phyloP scores from a whole-genome alignment of 1,140 invertebrate species.

The Cydia amplana region DNA sequence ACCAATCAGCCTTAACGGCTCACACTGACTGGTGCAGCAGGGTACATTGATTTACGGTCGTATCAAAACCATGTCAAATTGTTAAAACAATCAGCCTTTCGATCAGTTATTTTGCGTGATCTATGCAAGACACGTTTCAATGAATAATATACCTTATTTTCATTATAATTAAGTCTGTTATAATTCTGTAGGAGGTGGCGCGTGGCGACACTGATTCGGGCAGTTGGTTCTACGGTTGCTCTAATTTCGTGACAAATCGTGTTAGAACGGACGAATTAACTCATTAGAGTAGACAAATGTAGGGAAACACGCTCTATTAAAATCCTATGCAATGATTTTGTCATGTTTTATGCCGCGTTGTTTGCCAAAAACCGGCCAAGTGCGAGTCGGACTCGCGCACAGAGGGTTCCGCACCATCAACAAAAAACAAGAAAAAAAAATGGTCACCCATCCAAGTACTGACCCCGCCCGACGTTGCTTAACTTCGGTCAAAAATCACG shows the following conservation, averaged over 20 bases:
- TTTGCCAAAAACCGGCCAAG: too few relatives aligned
- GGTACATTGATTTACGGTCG: too few relatives aligned
- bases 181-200: neutral
- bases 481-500: too few relatives aligned
- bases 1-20: too few relatives aligned
- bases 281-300: neutral
- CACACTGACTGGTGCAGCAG: too few relatives aligned
- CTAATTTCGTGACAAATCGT: constrained; percentile 19
- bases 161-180: neutral
- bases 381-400: too few relatives aligned
- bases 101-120: constrained; percentile 2
- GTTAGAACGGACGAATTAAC: neutral
- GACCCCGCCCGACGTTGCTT: too few relatives aligned
- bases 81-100: neutral
- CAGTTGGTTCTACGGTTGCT: neutral
- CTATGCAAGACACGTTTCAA: neutral
- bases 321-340: neutral
- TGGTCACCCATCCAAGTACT: too few relatives aligned
- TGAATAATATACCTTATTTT: neutral
- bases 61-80: too few relatives aligned
- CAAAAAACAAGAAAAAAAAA: too few relatives aligned
- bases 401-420: too few relatives aligned
- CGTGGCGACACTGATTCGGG: constrained; percentile 7
- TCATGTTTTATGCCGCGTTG: neutral
- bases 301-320: neutral